Conservation (phyloP, 2,113 vertebrate species). For the Lynx canadensis region DNA sequence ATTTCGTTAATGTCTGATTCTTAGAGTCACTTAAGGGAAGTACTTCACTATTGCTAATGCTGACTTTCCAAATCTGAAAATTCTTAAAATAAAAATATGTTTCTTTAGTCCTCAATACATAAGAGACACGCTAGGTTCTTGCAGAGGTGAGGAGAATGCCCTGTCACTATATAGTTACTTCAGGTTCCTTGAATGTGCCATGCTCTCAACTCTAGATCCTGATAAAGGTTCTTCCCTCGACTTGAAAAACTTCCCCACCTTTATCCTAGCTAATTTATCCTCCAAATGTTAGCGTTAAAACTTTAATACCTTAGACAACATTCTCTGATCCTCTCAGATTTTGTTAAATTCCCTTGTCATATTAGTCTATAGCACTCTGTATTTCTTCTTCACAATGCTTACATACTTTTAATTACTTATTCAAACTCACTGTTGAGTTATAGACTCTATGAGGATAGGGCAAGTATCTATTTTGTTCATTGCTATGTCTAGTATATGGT, state of each 20-base stretch:
- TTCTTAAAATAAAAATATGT: neutral
- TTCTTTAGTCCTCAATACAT: slow-evolving; percentile 1
- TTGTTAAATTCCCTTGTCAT: slow-evolving; percentile 3
- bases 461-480: neutral
- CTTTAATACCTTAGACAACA: neutral
- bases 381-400: slow-evolving; percentile 13
- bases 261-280: slow-evolving; percentile 14
- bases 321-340: neutral
- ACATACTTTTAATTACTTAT: neutral
- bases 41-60: neutral
- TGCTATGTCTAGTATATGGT: neutral
- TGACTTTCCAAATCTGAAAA: neutral
- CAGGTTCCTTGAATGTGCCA: neutral
- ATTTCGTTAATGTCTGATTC: neutral
- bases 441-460: neutral
- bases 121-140: neutral
- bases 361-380: neutral
- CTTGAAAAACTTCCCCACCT: slow-evolving; percentile 8
- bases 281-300: neutral
- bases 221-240: neutral
- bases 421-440: neutral
- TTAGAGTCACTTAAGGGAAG: neutral
- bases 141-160: neutral
- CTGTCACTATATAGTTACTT: neutral
- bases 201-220: neutral